phyloP scores from a whole-genome alignment of 64 coral and sea anemone species.

The Platygyra sinensis region DNA sequence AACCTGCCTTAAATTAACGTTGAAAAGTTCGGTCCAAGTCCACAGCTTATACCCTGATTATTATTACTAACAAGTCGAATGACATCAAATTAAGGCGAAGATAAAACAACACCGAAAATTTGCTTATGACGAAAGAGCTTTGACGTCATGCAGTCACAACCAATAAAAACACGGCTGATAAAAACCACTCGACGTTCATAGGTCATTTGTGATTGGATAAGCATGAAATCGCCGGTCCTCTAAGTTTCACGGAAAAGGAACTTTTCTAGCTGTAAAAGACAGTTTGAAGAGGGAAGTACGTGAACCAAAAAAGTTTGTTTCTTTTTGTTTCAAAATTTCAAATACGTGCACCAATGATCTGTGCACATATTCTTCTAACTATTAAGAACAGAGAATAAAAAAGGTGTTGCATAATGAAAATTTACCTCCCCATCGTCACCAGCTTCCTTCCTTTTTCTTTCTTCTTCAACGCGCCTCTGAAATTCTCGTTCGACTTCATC shows the following conservation, averaged over 20 bases:
- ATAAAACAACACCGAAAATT: background rate
- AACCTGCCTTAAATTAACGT: background rate
- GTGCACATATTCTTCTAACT: background rate
- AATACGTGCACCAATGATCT: background rate
- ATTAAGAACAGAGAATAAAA: background rate
- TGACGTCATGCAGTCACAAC: background rate
- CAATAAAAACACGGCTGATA: background rate
- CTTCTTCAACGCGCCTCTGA: constrained; percentile 65
- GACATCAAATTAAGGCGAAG: background rate
- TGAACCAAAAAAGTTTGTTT: no score
- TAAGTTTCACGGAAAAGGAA: no score
- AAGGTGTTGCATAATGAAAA: background rate
- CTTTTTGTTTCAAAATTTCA: no score
- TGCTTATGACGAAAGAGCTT: background rate
- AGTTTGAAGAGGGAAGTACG: no score
- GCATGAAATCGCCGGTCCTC: no score
- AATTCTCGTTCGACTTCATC: constrained; percentile 93
- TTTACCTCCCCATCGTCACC: constrained; percentile 7
- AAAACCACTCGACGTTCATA: background rate
- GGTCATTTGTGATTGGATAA: no score
- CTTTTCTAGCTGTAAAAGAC: no score
- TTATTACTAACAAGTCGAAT: no score
- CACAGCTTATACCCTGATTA: background rate
- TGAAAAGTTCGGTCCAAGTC: no score
- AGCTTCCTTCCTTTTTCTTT: constrained; percentile 40